Evolutionary conservation across 2,888 invertebrate species (phyloP).

Genomic region (Acleris holmiana): DNA sequence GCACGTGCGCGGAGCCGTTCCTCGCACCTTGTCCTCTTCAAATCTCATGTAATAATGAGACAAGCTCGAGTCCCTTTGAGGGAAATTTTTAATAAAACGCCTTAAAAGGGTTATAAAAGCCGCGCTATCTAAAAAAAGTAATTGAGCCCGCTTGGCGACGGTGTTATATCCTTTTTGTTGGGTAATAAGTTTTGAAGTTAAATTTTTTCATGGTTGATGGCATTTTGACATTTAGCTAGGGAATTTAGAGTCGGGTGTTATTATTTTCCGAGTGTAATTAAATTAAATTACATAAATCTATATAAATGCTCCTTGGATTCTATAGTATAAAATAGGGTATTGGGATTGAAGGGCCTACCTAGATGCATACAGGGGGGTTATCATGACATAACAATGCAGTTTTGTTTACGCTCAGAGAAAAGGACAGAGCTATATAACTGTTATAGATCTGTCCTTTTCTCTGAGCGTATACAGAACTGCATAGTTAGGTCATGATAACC

Average conservation of each 20-base stretch:
- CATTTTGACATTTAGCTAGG: slow-evolving; percentile 1
- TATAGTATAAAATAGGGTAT: background rate
- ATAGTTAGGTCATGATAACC: too few relatives aligned
- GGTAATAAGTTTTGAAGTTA: slow-evolving; percentile 26
- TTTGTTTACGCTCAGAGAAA: too few relatives aligned
- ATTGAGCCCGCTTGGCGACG: slow-evolving; percentile 60
- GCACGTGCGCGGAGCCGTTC: slow-evolving; percentile 57
- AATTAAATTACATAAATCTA: too few relatives aligned
- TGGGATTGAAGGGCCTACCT: too few relatives aligned
- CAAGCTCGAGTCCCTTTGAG: slow-evolving; percentile 65
- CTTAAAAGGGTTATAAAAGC: slow-evolving; percentile 69
- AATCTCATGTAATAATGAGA: slow-evolving; percentile 73
- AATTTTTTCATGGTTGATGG: slow-evolving; percentile 28
- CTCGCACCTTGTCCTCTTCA: slow-evolving; percentile 57
- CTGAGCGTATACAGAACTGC: too few relatives aligned
- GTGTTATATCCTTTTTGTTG: slow-evolving; percentile 46
- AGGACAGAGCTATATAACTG: too few relatives aligned
- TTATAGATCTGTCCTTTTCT: too few relatives aligned
- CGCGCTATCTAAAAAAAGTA: slow-evolving; percentile 66
- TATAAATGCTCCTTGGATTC: background rate
- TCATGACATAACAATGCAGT: too few relatives aligned
- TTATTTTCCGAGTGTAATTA: too few relatives aligned
- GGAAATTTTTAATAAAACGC: slow-evolving; percentile 73
- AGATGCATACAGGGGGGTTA: too few relatives aligned
- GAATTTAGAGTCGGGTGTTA: background rate